phyloP scores from a whole-genome alignment of 2,888 invertebrate species.

The Tetragonisca angustula region DNA sequence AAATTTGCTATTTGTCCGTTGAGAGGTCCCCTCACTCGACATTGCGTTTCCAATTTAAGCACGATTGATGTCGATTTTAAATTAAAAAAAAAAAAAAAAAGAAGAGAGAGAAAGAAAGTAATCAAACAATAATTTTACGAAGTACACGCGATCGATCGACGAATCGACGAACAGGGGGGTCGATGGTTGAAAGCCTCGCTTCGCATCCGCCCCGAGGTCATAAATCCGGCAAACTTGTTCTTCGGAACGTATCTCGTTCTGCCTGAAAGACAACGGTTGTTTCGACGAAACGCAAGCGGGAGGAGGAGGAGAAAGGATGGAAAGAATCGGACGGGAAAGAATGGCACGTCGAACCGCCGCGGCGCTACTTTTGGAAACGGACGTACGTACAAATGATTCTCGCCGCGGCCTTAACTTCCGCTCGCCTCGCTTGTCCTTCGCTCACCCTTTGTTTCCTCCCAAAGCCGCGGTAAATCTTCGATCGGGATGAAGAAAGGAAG shows the following conservation, averaged over 20 bases:
- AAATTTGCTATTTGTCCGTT: no score
- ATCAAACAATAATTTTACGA: no score
- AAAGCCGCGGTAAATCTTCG: not conserved
- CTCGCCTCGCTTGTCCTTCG: not conserved
- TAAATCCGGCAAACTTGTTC: slow-evolving; percentile 17
- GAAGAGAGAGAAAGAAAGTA: no score
- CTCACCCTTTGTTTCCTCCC: not conserved
- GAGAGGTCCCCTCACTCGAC: no score
- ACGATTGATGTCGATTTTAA: not conserved
- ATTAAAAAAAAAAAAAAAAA: no score
- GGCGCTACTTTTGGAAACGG: slow-evolving; percentile 3
- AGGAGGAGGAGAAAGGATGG: not conserved
- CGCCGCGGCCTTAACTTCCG: not conserved
- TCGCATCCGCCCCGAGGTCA: not conserved
- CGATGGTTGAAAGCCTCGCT: not conserved
- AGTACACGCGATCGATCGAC: no score
- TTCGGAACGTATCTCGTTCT: slow-evolving; percentile 29
- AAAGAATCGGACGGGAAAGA: slow-evolving; percentile 9
- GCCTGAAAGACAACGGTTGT: not conserved
- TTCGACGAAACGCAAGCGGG: not conserved
- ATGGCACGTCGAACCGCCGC: not conserved
- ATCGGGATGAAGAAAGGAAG: not conserved
- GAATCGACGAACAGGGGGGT: no score
- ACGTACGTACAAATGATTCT: slow-evolving; percentile 29
- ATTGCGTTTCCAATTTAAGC: no score